Base-by-base conservation (phyloP, 2,888 invertebrate species). In the Aleiodes leptofemur region DNA sequence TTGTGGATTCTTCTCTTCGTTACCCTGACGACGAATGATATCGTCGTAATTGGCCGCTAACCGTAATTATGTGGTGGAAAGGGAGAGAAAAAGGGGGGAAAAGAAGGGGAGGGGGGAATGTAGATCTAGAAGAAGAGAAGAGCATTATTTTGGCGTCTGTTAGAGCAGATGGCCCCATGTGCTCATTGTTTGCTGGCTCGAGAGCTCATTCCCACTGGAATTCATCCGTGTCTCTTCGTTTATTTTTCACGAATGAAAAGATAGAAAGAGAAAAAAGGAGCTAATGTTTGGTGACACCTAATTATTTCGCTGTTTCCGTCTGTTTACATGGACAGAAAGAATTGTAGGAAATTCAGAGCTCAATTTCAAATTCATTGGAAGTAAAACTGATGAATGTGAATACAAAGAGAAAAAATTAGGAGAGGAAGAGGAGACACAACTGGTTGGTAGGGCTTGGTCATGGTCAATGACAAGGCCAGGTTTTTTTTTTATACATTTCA, bases 211-310 rank as follows among this genome's bases (percentile, higher is more conserved):
- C 68, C 68, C 68, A 51, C 51, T 51, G 50, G 29, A 68, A 68
- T 64, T 64, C 48, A 64, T n/a, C 61, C 61, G 43, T 64, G 48
- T 64, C 48, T 48, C 8, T 61, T 16, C 73, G 76, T 43, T 43
- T 43, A 43, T 43, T 43, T 43, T 43, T 43, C 11, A 43, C 43
- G 43, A 43, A 79, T 79, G 81, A 80, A 80, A 43, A 43, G 3
- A 43, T 4, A 43, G 43, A 43, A 1, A 11, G 7, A 43, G 4
- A 43, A 11, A 43, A 11, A 8, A 9, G 9, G 9, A 11, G 43
- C 77, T 78, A 81, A 79, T 82, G 83, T 84, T 84, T 81, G 82
- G 66, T 78, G 79, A 77, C 82, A 79, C 78, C 80, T 83, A 82
- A 82, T 84, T 83, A 83, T 83, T 84, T 84, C 76, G 79, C 81